These are phyloP conservation scores for Denticeps clupeoides DNA, from an alignment of 2,797 vertebrate genomes.

Conservation along the genomic window DNA sequence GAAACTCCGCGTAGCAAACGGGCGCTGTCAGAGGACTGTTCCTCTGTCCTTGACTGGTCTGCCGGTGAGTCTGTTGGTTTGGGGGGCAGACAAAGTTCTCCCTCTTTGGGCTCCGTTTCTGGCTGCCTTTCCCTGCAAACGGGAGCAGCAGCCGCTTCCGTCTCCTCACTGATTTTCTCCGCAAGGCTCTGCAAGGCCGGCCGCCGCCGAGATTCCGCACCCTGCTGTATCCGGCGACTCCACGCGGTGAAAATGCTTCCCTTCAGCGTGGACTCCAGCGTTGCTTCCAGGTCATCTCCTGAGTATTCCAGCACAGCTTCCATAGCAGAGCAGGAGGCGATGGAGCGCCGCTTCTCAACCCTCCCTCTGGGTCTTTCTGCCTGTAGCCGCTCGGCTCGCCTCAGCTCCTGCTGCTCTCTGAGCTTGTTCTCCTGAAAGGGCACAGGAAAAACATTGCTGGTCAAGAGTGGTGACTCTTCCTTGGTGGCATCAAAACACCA, in stretches of 20 bases:
- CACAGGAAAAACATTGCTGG: background rate
- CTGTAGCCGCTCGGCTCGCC: slow-evolving; percentile 22
- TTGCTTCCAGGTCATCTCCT: slow-evolving; percentile 28
- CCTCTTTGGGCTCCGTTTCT: background rate
- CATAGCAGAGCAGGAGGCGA: slow-evolving; percentile 26
- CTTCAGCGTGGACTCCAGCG: slow-evolving; percentile 24
- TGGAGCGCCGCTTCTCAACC: slow-evolving; percentile 26
- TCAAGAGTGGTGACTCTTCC: no score
- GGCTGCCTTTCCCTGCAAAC: background rate
- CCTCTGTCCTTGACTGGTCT: background rate
- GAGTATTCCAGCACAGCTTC: slow-evolving; percentile 9
- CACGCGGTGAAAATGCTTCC: slow-evolving; percentile 22
- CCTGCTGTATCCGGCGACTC: slow-evolving; percentile 13
- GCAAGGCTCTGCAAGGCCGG: background rate
- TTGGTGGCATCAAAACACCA: no score
- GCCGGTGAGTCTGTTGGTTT: background rate
- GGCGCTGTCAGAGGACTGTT: background rate
- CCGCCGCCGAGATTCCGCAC: background rate
- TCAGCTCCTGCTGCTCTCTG: slow-evolving; percentile 29
- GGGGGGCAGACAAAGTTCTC: no score
- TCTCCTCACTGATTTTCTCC: background rate
- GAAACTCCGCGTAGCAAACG: background rate
- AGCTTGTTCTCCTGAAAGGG: slow-evolving; percentile 34
- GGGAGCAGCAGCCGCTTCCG: background rate
- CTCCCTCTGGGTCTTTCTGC: slow-evolving; percentile 5